Evolutionary conservation across 2,113 vertebrate species (phyloP), one percentile per base, ranked within the genome.

Genomic region (Eudyptes chrysolophus): DNA sequence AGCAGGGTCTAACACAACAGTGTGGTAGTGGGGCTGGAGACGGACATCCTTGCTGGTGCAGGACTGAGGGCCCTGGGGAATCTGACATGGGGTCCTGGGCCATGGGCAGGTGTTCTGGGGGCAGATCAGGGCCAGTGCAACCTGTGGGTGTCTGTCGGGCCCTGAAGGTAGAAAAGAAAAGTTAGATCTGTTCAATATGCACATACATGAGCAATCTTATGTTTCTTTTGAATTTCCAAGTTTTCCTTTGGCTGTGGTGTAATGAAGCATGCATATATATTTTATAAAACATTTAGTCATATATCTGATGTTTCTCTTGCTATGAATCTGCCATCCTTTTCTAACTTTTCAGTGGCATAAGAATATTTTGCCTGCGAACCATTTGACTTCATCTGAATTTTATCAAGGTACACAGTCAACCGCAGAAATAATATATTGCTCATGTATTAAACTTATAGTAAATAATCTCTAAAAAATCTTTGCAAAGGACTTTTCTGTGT

Each of bases 1-100:
- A 44, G 32, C 44, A 64, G 51, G 22, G 18, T 13, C 30, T n/a
- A 55, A 5, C 0, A 1, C 10, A 27, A 7, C 15, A 38, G 17
- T 1, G 1, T 1, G 1, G 44, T 38, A 4, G 22, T 15, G 38
- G 9, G 25, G 34, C 19, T 80, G 42, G 57, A 46, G 48, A 48
- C 3, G 4, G 48, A 62, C 9, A 9, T 26, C 48, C 55, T 62
- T 5, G 1, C 32, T 66, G 54, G 27, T 18, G 27, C 18, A 61
- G n/a, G 34, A 46, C 32, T 44, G 27, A 44, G 22, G 16, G 27
- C 3, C 9, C 38, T 25, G 8, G 27, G 7, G 30, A 18, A 32
- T 30, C 38, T 60, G 34, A 34, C 9, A 7, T 21, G 48, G 64
- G 10, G 14, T 55, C 11, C 36, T 65, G n/a, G 15, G 30, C 40